Conservation (phyloP, 2,888 invertebrate genomes). For the Dolichopus griseipennis region DNA sequence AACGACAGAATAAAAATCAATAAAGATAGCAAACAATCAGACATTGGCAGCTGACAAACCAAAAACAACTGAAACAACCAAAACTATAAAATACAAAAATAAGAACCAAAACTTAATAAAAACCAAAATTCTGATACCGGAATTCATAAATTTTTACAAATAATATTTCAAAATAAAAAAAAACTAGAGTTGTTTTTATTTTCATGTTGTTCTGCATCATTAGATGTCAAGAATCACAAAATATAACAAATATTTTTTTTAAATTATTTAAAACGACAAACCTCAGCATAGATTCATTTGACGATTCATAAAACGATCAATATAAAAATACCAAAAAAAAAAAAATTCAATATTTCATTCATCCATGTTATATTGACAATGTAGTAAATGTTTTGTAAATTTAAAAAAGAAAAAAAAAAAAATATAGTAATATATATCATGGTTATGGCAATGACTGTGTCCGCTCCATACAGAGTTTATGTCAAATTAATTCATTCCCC, state of each 20-base stretch:
- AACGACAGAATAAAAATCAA: too few relatives aligned
- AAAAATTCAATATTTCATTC: too few relatives aligned
- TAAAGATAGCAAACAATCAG: not conserved
- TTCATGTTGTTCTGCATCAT: not conserved
- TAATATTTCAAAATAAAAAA: not conserved
- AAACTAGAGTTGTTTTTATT: not conserved
- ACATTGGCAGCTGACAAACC: not conserved
- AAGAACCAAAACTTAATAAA: too few relatives aligned
- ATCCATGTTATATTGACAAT: too few relatives aligned
- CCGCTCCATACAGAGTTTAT: not conserved
- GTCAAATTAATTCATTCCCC: not conserved
- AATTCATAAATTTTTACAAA: not conserved
- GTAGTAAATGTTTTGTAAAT: too few relatives aligned
- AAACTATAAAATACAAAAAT: not conserved
- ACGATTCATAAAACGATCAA: too few relatives aligned
- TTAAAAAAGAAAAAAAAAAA: too few relatives aligned
- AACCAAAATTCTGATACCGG: not conserved
- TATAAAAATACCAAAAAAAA: too few relatives aligned
- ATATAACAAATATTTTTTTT: not conserved
- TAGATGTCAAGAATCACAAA: not conserved
- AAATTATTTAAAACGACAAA: not conserved
- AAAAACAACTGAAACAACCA: not conserved
- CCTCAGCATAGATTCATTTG: not conserved
- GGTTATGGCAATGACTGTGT: not conserved
- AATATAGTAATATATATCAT: too few relatives aligned